Conservation (phyloP, 2,113 vertebrate species). For the Elaphurus davidianus region DNA sequence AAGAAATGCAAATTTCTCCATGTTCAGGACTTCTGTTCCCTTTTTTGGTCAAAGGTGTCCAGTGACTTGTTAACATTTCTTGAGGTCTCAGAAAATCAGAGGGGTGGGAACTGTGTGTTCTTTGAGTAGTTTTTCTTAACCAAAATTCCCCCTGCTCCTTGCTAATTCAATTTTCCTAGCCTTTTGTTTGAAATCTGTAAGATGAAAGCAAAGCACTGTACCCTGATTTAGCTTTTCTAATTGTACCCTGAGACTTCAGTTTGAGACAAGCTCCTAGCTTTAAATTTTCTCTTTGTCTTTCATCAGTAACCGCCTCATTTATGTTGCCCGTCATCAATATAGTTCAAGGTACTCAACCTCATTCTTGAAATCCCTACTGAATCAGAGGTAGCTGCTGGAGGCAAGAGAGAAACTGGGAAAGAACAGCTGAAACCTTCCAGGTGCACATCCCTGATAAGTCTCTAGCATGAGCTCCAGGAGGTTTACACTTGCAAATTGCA, state of each 20-base stretch:
- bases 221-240: not conserved
- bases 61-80: not conserved
- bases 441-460: not conserved
- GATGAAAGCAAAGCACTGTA: not conserved
- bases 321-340: not conserved
- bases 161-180: constrained; percentile 1
- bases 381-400: not conserved
- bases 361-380: constrained; percentile 8
- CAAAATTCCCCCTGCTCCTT: not conserved
- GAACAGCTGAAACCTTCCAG: constrained; percentile 1
- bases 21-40: not conserved
- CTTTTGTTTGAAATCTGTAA: constrained; percentile 31
- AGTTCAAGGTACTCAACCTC: not conserved
- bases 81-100: not conserved
- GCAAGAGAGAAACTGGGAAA: not conserved
- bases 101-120: not conserved
- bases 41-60: not conserved
- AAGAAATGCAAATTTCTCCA: not conserved
- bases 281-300: not conserved
- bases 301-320: not conserved
- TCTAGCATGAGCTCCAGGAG: not conserved
- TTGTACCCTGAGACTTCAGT: not conserved
- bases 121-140: constrained; percentile 10
- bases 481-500: not conserved
- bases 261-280: not conserved